A percentile compares a stretch with the other conserved stretches of the same genome.
Conservation (phyloP, 2,888 invertebrate genomes). For the Drosophila nr. fundita region DNA sequence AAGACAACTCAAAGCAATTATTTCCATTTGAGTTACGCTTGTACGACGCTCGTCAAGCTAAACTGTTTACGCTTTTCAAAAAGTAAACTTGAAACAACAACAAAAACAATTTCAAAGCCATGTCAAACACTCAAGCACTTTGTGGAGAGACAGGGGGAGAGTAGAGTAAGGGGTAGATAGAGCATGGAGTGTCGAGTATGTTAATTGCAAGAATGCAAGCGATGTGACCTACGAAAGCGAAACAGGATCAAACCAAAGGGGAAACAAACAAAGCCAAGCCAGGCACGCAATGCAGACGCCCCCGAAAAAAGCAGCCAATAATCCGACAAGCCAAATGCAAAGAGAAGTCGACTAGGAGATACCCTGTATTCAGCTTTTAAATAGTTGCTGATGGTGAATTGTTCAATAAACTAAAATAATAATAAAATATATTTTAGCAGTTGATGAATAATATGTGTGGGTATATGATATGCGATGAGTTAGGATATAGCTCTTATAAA, state of each 20-base stretch:
- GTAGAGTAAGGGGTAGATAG: neutral
- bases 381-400: neutral
- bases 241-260: conserved; percentile 23
- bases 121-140: conserved; percentile 45
- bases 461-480: too few species aligned
- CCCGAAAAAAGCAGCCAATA: conserved; percentile 66
- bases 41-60: conserved; percentile 42
- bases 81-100: conserved; percentile 44
- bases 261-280: conserved; percentile 1
- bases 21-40: conserved; percentile 54
- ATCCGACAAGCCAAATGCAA: conserved; percentile 40
- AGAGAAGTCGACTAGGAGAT: neutral
- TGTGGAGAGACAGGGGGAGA: neutral
- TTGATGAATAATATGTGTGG: too few species aligned
- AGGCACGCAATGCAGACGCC: conserved; percentile 45
- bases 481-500: too few species aligned
- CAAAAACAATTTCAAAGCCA: conserved; percentile 63
- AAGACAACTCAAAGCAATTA: conserved; percentile 39
- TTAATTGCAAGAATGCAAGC: conserved; percentile 68
- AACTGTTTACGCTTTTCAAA: conserved; percentile 64
- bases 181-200: conserved; percentile 64
- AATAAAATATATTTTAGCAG: too few species aligned
- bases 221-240: conserved; percentile 56
- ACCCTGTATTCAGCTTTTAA: neutral
- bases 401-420: too few species aligned